Evolutionary conservation across 2,888 invertebrate species (phyloP).

Genomic region (Sclerodermus sp.): DNA sequence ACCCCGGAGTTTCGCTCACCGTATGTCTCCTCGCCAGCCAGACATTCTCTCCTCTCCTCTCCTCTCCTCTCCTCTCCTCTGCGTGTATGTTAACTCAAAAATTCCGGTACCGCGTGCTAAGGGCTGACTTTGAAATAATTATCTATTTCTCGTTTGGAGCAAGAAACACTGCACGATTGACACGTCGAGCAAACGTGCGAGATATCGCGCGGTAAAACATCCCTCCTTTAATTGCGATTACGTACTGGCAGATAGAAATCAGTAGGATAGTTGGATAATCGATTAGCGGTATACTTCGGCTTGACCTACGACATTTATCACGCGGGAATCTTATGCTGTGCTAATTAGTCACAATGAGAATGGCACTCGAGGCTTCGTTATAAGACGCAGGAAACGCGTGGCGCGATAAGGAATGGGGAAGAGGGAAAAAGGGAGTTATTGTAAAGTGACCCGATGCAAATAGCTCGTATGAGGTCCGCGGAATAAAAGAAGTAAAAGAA

Average conservation of each 20-base stretch:
- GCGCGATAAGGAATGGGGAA: slow-evolving; percentile 2
- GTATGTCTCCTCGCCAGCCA: slow-evolving; percentile 38
- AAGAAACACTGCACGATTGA: too few relatives aligned
- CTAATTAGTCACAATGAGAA: slow-evolving; percentile 15
- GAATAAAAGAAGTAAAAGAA: slow-evolving; percentile 8
- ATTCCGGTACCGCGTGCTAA: slow-evolving; percentile 28
- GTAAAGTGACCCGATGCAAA: slow-evolving; percentile 7
- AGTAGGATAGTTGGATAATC: too few relatives aligned
- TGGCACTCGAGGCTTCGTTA: background rate
- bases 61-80: background rate
- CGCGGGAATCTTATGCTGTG: slow-evolving; percentile 3
- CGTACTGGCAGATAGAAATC: too few relatives aligned
- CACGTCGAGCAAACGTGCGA: too few relatives aligned
- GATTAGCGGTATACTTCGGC: too few relatives aligned
- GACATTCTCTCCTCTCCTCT: background rate
- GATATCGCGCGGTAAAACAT: too few relatives aligned
- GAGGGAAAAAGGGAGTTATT: slow-evolving; percentile 1
- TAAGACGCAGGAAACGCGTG: slow-evolving; percentile 8
- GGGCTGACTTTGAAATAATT: too few relatives aligned
- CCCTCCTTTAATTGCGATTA: too few relatives aligned
- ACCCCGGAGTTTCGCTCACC: slow-evolving; percentile 42
- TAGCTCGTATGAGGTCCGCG: slow-evolving; percentile 3
- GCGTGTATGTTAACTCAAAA: slow-evolving; percentile 39
- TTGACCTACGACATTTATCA: background rate
- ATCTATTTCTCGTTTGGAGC: too few relatives aligned